Base-by-base conservation (phyloP, 2,888 invertebrate genomes). In the Sarcophaga variegata region DNA sequence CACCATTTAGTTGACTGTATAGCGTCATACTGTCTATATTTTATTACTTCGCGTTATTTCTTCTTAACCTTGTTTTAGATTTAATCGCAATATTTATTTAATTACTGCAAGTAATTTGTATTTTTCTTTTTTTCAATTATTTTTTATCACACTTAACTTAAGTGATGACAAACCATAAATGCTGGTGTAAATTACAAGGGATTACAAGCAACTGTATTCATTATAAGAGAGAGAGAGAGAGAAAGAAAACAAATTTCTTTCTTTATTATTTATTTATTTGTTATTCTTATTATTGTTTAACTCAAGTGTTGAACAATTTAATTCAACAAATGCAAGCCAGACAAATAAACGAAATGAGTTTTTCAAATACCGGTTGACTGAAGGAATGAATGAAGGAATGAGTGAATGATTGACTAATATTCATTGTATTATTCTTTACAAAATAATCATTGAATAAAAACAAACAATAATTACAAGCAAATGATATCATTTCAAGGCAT, bases 401-500 rank as follows among this genome's bases (percentile, higher is more conserved):
- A 37, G 37, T 10, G 8, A 37, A 37, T 37, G 37, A 37, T 37
- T 37, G 10, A 37, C 37, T 37, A 2, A 37, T 54, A 5, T 49
- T 49, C 4, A 14, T 8, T 4, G 12, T 49, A 49, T 14, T 49
- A 49, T 49, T 49, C 49, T 49, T 49, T 37, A 37, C 37, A 37
- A 27, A 27, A 49, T 49, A 49, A 49, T 49, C 14, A 11, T 49
- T 14, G 14, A 11, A 54, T 54, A 17, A 54, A 54, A 54, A 54
- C 37, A 54, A 54, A 54, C 17, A 54, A 54, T 14, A 54, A 54
- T 14, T 14, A 14, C 54, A 17, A 17, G 54, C 1, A 54, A 54
- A 54, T 54, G 54, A 54, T 54, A 54, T 54, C 54, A 54, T 54
- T 54, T 54, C 54, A 54, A 14, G 8, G 4, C 60, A 82, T 60